Evolutionary conservation across 2,113 vertebrate genomes (phyloP).

Genomic region (Bos taurus): ARS-UCD2.0 NC_037357.1:124227501-124228000

Average conservation of each 20-base stretch:
- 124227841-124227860: not conserved
- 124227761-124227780: not conserved
- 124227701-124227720: not conserved
- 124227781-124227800: not conserved
- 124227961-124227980: not conserved
- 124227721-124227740: not conserved
- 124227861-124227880: not conserved
- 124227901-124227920: not conserved
- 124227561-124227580: not conserved
- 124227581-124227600: not conserved
- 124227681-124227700: not conserved
- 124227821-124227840: not conserved
- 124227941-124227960: not conserved
- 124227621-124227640: not conserved
- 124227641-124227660: not conserved
- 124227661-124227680: not conserved
- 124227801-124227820: not conserved
- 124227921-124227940: not conserved
- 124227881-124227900: not conserved
- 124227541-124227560: not conserved
- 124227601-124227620: not conserved
- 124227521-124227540: not conserved
- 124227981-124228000: not conserved
- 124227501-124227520: not conserved
- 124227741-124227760: not conserved